A percentile compares a stretch with the other conserved stretches of the same genome.
Conservation (phyloP, 2,797 vertebrate genomes). For the Girardinus metallicus region DNA sequence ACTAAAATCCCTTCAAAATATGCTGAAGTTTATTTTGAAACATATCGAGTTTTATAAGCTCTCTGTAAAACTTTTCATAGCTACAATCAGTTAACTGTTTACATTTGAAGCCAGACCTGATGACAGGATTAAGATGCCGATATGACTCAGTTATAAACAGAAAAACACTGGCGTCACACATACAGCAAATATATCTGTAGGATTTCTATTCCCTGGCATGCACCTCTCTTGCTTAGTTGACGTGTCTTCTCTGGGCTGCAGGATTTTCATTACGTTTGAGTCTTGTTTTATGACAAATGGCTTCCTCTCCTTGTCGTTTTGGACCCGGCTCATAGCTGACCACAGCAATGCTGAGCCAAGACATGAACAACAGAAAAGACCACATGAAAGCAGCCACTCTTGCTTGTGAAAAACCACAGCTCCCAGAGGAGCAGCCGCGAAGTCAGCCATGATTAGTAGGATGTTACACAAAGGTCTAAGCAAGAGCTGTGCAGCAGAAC, state of each 20-base stretch:
- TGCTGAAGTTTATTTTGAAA: constrained; percentile 7
- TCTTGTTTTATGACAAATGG: constrained; percentile 59
- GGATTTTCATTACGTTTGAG: constrained; percentile 47
- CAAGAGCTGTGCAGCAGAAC: constrained; percentile 42
- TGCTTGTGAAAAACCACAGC: constrained; percentile 71
- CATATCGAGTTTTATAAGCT: constrained; percentile 4
- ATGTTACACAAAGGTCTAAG: constrained; percentile 42
- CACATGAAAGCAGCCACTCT: constrained; percentile 59
- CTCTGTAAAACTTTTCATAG: background rate
- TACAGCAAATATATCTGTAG: background rate
- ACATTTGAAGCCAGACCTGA: background rate
- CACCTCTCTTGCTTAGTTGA: background rate
- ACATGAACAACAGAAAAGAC: constrained; percentile 54
- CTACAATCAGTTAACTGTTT: constrained; percentile 4
- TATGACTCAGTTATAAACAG: constrained; percentile 17
- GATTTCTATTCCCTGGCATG: background rate
- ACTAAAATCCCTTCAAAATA: background rate
- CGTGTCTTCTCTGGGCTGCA: constrained; percentile 2
- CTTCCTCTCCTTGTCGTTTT: constrained; percentile 41
- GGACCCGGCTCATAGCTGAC: constrained; percentile 49
- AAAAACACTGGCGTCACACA: background rate
- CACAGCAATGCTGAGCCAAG: constrained; percentile 62
- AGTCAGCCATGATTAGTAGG: constrained; percentile 67
- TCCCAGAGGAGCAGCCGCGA: constrained; percentile 57
- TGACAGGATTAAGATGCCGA: background rate